These are phyloP conservation scores for Sebastes kiyomatsui DNA, from an alignment of 2,797 vertebrate genomes.

Conservation along the genomic window DNA sequence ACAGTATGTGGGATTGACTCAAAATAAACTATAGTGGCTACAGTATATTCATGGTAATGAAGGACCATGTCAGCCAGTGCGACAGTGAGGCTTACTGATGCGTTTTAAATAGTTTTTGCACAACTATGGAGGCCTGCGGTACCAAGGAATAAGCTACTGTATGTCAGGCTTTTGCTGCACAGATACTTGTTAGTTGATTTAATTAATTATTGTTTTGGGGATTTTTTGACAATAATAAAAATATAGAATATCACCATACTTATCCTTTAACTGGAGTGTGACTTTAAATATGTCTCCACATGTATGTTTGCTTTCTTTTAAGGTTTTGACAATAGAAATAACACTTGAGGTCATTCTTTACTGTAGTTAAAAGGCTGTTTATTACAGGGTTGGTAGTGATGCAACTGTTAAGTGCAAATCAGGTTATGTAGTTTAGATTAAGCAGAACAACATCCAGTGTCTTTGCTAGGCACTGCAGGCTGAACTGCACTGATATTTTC, in stretches of 20 bases:
- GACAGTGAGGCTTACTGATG: background rate
- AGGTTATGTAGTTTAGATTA: background rate
- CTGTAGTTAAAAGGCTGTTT: background rate
- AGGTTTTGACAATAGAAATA: background rate
- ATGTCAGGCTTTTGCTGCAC: background rate
- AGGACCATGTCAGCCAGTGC: background rate
- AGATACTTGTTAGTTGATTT: background rate
- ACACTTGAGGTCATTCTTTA: background rate
- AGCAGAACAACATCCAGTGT: background rate
- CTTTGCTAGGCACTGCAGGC: background rate
- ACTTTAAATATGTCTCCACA: background rate
- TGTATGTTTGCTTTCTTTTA: background rate
- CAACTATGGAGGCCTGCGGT: background rate
- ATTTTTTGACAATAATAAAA: background rate
- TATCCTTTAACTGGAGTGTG: background rate
- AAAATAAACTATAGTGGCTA: background rate
- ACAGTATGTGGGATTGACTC: background rate
- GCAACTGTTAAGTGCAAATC: background rate
- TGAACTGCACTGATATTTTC: background rate
- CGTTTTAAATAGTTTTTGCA: background rate
- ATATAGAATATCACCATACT: background rate
- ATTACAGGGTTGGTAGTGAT: background rate
- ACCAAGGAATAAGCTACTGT: background rate
- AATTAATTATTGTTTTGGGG: background rate
- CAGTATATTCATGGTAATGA: background rate